Conservation (phyloP, 2,888 invertebrate species). For the Allygus modestus region DNA sequence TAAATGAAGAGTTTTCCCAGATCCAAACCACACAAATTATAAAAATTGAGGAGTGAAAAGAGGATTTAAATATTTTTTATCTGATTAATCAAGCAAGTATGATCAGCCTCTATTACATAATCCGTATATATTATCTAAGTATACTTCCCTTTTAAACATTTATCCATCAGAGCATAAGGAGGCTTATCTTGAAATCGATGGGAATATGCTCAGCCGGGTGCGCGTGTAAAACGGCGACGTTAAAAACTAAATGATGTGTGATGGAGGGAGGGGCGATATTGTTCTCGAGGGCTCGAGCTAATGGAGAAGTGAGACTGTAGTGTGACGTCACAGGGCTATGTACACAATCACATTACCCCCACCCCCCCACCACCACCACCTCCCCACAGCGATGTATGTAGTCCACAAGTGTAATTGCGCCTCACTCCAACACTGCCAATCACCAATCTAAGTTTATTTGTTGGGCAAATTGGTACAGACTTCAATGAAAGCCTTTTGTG, state of each 20-base stretch:
- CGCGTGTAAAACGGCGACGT: slow-evolving; percentile 23
- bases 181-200: slow-evolving; percentile 23
- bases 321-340: slow-evolving; percentile 39
- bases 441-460: neutral
- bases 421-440: neutral
- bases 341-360: slow-evolving; percentile 36
- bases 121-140: too few relatives aligned
- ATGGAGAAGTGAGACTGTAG: slow-evolving; percentile 47
- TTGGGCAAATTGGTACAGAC: neutral
- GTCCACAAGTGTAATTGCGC: neutral
- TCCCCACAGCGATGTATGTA: neutral
- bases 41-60: too few relatives aligned
- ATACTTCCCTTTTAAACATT: too few relatives aligned
- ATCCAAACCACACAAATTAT: too few relatives aligned
- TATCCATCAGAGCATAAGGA: neutral
- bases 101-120: too few relatives aligned
- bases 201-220: slow-evolving; percentile 41
- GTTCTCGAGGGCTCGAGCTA: slow-evolving; percentile 16
- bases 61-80: too few relatives aligned
- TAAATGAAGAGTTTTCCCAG: too few relatives aligned
- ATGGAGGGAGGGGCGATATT: slow-evolving; percentile 21
- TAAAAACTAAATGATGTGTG: slow-evolving; percentile 49
- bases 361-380: neutral
- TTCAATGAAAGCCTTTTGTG: neutral
- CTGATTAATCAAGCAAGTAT: too few relatives aligned